Conservation (phyloP, 1,140 invertebrate species). For the Solenopsis fugax region DNA sequence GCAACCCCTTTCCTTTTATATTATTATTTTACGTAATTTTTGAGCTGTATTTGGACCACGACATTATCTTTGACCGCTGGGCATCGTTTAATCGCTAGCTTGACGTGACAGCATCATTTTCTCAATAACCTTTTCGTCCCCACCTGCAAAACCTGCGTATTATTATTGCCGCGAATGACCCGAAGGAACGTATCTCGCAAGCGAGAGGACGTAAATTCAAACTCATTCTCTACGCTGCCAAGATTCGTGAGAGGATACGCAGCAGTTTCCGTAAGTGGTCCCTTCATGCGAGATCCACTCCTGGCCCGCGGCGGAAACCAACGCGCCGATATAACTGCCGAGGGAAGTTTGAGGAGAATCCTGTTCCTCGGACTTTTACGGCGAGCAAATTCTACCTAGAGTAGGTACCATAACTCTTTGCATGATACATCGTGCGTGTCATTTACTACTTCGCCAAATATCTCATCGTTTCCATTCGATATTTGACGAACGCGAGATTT, state of each 20-base stretch:
- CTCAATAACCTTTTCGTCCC: constrained; percentile 32
- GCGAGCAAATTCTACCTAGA: background rate
- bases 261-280: constrained; percentile 34
- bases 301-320: constrained; percentile 53
- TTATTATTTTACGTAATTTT: background rate
- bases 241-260: constrained; percentile 55
- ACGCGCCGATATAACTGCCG: constrained; percentile 17
- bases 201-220: constrained; percentile 43
- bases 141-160: constrained; percentile 12
- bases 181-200: constrained; percentile 36
- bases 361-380: constrained; percentile 16
- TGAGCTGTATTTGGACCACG: background rate
- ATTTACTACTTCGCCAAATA: background rate
- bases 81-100: constrained; percentile 26
- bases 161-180: constrained; percentile 50
- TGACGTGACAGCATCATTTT: constrained; percentile 27
- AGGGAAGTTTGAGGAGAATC: background rate
- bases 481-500: background rate
- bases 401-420: background rate
- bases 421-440: constrained; percentile 23
- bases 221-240: constrained; percentile 56
- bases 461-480: background rate
- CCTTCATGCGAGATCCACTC: constrained; percentile 43
- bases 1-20: too few relatives aligned
- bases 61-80: background rate